These are phyloP conservation scores for Pectinophora gossypiella DNA, from an alignment of 1,140 invertebrate genomes.

Conservation along the genomic window DNA sequence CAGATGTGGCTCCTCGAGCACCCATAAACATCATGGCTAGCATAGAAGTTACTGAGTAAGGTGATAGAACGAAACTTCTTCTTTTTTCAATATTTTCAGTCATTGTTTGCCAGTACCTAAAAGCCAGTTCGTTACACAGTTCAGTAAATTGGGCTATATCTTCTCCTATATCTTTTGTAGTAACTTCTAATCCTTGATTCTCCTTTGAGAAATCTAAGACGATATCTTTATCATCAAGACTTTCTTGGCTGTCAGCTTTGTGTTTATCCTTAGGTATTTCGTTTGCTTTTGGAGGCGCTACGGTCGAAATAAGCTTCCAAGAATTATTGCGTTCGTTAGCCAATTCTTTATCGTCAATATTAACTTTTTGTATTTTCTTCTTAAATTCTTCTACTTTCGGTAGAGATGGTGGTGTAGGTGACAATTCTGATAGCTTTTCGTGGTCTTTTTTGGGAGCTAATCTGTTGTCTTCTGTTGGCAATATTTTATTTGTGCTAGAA, in stretches of 20 bases:
- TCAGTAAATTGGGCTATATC: slow-evolving; percentile 83
- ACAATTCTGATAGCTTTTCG: slow-evolving; percentile 17
- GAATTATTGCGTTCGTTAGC: slow-evolving; percentile 55
- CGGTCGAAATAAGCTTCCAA: slow-evolving; percentile 68
- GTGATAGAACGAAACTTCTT: slow-evolving; percentile 88
- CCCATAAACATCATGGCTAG: slow-evolving; percentile 93
- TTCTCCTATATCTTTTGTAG: slow-evolving; percentile 80
- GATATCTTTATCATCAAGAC: slow-evolving; percentile 49
- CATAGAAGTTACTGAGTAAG: slow-evolving; percentile 89
- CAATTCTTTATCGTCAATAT: slow-evolving; percentile 61
- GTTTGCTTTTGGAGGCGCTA: slow-evolving; percentile 49
- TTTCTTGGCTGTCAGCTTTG: slow-evolving; percentile 43
- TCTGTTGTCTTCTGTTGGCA: slow-evolving; percentile 15
- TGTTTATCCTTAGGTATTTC: slow-evolving; percentile 48
- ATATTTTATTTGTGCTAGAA: slow-evolving; percentile 8
- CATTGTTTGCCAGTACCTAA: slow-evolving; percentile 85
- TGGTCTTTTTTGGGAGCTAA: slow-evolving; percentile 12
- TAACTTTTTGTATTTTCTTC: slow-evolving; percentile 70
- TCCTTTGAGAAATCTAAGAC: slow-evolving; percentile 76
- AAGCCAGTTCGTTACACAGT: slow-evolving; percentile 89
- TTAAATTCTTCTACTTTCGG: slow-evolving; percentile 65
- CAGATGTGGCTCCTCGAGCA: slow-evolving; percentile 89
- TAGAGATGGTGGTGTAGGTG: no score
- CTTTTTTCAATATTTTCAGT: slow-evolving; percentile 82
- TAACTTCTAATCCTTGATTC: slow-evolving; percentile 84